Conservation (phyloP, 2,888 invertebrate species). For the Iselma pallidipennis region DNA sequence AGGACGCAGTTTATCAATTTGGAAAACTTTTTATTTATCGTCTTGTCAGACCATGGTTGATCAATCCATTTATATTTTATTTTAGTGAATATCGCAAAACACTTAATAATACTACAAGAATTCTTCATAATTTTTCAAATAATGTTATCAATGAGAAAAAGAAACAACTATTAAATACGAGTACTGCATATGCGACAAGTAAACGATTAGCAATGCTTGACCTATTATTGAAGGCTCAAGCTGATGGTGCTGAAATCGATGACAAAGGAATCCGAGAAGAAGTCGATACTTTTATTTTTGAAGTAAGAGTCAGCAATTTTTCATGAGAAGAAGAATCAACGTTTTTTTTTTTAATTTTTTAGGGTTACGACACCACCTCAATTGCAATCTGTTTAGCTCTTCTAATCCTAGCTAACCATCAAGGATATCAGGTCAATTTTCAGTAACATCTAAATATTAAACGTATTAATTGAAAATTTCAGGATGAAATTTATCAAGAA, state of each 20-base stretch:
- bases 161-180: slow-evolving; percentile 10
- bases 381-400: slow-evolving; percentile 54
- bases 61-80: slow-evolving; percentile 61
- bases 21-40: neutral
- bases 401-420: slow-evolving; percentile 59
- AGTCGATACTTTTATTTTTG: slow-evolving; percentile 66
- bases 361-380: slow-evolving; percentile 67
- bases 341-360: slow-evolving; percentile 4
- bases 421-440: slow-evolving; percentile 53
- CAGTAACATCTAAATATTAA: neutral
- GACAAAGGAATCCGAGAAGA: slow-evolving; percentile 61
- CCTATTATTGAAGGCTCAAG: slow-evolving; percentile 58
- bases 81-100: slow-evolving; percentile 57
- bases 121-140: slow-evolving; percentile 22
- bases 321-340: neutral
- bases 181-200: slow-evolving; percentile 34
- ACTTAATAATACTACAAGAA: slow-evolving; percentile 54
- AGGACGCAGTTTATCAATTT: slow-evolving; percentile 1
- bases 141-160: slow-evolving; percentile 19
- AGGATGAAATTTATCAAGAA: neutral
- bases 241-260: slow-evolving; percentile 55
- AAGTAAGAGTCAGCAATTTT: slow-evolving; percentile 50
- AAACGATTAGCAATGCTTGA: slow-evolving; percentile 62
- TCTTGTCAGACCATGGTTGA: slow-evolving; percentile 62
- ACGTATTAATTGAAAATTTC: neutral